phyloP scores from a whole-genome alignment of 1,140 invertebrate genomes.

The Sesamia nonagrioides region DNA sequence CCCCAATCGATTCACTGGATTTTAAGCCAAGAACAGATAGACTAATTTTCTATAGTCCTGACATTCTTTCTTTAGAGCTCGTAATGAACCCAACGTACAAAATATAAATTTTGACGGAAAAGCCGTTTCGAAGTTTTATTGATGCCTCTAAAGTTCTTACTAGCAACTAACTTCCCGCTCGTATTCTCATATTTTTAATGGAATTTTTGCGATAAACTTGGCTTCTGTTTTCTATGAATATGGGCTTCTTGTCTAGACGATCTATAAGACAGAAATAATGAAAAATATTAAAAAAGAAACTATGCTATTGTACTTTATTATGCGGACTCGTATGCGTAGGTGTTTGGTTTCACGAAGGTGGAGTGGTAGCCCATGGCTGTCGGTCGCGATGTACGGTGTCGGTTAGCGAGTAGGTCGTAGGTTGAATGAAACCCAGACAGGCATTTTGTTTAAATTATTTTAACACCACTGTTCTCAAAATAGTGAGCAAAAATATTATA shows the following conservation, averaged over 20 bases:
- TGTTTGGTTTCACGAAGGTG: not conserved
- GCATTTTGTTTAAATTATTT: too few species aligned
- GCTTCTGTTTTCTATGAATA: not conserved
- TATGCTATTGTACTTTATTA: not conserved
- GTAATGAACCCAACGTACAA: conserved; percentile 1
- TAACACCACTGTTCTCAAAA: too few species aligned
- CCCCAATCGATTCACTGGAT: not conserved
- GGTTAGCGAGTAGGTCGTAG: too few species aligned
- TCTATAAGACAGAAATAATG: not conserved
- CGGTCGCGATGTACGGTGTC: too few species aligned
- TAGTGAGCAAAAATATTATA: too few species aligned
- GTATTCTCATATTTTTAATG: conserved; percentile 8
- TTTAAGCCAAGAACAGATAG: conserved; percentile 1
- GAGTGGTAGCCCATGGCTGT: too few species aligned
- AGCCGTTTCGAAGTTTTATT: conserved; percentile 23
- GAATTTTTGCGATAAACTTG: not conserved
- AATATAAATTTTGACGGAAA: not conserved
- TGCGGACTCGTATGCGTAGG: not conserved
- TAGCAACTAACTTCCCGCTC: not conserved
- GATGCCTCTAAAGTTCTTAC: not conserved
- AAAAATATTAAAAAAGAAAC: conserved; percentile 1
- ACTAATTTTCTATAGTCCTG: conserved; percentile 28
- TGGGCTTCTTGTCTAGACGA: conserved; percentile 17
- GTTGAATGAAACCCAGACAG: too few species aligned
- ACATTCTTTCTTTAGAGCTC: conserved; percentile 3